Conservation (phyloP, 1,140 invertebrate genomes). For the Artemia franciscana region DNA sequence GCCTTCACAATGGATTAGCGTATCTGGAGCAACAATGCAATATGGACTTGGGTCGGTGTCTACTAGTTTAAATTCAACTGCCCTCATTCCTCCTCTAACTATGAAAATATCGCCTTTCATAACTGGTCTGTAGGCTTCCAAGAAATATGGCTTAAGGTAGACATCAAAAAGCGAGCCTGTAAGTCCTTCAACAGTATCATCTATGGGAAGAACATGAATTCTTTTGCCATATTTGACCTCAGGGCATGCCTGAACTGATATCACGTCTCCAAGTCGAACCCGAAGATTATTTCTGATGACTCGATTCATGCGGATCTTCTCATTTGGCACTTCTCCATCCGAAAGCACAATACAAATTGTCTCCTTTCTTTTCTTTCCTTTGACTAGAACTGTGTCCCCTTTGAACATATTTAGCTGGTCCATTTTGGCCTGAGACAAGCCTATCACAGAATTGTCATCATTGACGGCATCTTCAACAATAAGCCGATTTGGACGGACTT, state of each 20-base stretch:
- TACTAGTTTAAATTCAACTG: conserved; percentile 97
- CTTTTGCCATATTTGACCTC: too few species aligned
- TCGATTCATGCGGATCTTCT: too few species aligned
- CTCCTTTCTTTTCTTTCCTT: too few species aligned
- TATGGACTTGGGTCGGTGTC: conserved; percentile 93
- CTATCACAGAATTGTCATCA: conserved; percentile 95
- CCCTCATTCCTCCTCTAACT: conserved; percentile 90
- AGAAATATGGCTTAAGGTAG: conserved; percentile 97
- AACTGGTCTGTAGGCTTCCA: conserved; percentile 97
- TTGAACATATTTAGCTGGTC: too few species aligned
- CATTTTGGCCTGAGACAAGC: conserved; percentile 83
- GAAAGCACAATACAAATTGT: too few species aligned
- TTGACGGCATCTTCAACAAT: conserved; percentile 93
- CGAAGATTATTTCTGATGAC: too few species aligned
- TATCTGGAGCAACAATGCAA: conserved; percentile 97
- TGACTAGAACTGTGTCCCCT: too few species aligned
- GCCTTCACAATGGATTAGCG: conserved; percentile 96
- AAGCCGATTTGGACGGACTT: conserved; percentile 90
- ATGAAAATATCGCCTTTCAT: conserved; percentile 96
- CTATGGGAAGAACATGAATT: too few species aligned
- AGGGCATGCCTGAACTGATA: too few species aligned
- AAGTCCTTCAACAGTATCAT: too few species aligned
- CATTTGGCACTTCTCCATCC: too few species aligned
- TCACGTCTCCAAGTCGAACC: too few species aligned
- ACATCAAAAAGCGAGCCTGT: conserved; percentile 97